A percentile compares a stretch with the other conserved stretches of the same genome.
Evolutionary conservation across 2,113 vertebrate species (phyloP).

Genomic region (Scytalopus superciliaris): DNA sequence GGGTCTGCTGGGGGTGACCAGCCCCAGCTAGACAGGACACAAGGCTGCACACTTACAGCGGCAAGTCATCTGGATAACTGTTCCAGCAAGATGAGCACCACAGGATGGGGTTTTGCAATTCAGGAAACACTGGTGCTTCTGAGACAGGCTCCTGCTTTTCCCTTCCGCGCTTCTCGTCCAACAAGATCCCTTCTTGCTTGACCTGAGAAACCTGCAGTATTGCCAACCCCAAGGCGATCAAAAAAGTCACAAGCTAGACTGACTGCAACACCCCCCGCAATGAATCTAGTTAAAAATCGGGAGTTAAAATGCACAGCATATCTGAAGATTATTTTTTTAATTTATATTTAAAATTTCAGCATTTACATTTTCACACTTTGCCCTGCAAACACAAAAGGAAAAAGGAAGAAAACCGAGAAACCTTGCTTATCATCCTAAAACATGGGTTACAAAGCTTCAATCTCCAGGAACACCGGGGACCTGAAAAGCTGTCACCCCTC

Average conservation of each 20-base stretch:
- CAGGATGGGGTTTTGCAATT: not conserved
- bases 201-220: conserved; percentile 58
- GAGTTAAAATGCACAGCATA: not conserved
- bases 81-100: not conserved
- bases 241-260: not conserved
- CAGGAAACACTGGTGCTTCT: not conserved
- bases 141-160: not conserved
- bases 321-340: not conserved
- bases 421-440: not conserved
- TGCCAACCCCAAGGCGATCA: not conserved
- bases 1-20: not conserved
- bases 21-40: not conserved
- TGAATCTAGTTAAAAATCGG: not conserved
- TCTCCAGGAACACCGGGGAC: not conserved
- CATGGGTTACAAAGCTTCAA: not conserved
- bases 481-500: not conserved
- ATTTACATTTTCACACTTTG: not conserved
- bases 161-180: conserved; percentile 43
- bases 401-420: not conserved
- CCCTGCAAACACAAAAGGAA: not conserved
- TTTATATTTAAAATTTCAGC: conserved; percentile 24
- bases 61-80: not conserved
- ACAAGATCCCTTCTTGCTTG: conserved; percentile 41
- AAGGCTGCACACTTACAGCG: fast-evolving
- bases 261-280: not conserved